phyloP scores from a whole-genome alignment of 2,113 vertebrate species.

The Hyaena hyaena region DNA sequence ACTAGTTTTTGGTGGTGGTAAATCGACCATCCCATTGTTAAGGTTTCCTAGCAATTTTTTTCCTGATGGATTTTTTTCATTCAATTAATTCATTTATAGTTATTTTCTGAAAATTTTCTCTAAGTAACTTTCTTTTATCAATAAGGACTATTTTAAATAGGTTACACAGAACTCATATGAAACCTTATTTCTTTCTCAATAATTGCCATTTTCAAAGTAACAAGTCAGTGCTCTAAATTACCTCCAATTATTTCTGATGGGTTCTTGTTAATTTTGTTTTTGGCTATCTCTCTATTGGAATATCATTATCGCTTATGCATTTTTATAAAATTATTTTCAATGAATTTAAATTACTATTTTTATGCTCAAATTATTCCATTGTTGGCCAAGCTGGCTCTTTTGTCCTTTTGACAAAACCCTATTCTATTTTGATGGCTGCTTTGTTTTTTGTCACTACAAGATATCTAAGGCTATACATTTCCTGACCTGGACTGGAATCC shows the following conservation, averaged over 20 bases:
- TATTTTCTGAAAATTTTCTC: neutral
- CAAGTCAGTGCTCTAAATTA: neutral
- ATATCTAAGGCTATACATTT: neutral
- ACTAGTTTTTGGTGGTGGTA: neutral
- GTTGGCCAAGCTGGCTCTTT: neutral
- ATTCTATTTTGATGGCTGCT: neutral
- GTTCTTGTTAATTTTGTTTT: neutral
- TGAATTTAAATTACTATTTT: neutral
- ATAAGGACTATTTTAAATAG: neutral
- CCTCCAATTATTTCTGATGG: neutral
- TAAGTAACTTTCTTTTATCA: neutral
- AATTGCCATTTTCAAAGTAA: neutral
- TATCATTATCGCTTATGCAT: neutral
- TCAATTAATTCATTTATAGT: neutral
- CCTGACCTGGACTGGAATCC: neutral
- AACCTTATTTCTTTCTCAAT: neutral
- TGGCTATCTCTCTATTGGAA: neutral
- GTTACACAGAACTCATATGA: neutral
- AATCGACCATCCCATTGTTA: neutral
- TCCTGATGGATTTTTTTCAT: neutral
- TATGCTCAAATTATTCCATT: neutral
- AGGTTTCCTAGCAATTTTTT: neutral
- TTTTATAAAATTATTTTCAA: slow-evolving; percentile 22
- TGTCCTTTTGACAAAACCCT: neutral
- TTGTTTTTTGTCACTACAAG: neutral